These are phyloP conservation scores for Colletes collaris DNA, from an alignment of 2,888 invertebrate species.

Conservation along the genomic window DNA sequence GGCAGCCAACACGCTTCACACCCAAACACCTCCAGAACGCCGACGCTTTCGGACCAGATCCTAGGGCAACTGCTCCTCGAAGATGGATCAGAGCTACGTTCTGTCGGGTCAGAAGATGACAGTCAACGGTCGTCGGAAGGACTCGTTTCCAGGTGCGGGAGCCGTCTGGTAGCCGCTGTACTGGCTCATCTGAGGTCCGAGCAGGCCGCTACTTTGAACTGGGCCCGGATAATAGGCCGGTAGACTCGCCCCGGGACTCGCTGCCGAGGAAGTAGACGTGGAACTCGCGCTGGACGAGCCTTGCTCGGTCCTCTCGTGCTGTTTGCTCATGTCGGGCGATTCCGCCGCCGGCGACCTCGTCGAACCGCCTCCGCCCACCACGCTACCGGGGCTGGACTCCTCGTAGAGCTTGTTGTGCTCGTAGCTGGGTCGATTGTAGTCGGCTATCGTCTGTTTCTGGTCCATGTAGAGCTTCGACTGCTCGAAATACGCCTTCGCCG, in stretches of 20 bases:
- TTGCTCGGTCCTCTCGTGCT: slow-evolving; percentile 74
- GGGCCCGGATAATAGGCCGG: slow-evolving; percentile 82
- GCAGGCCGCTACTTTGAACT: slow-evolving; percentile 78
- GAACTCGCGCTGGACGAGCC: slow-evolving; percentile 80
- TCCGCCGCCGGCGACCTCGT: slow-evolving; percentile 85
- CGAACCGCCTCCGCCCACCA: slow-evolving; percentile 83
- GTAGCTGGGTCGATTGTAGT: slow-evolving; percentile 88
- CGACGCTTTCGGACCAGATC: slow-evolving; percentile 1
- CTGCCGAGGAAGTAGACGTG: slow-evolving; percentile 86
- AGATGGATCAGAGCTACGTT: slow-evolving; percentile 77
- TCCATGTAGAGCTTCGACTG: slow-evolving; percentile 90
- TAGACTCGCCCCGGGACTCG: slow-evolving; percentile 83
- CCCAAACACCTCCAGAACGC: slow-evolving; percentile 5
- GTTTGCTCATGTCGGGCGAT: slow-evolving; percentile 81
- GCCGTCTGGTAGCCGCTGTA: slow-evolving; percentile 86
- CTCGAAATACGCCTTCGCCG: slow-evolving; percentile 89
- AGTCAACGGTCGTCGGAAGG: slow-evolving; percentile 89
- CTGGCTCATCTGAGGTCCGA: slow-evolving; percentile 88
- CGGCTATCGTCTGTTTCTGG: slow-evolving; percentile 84
- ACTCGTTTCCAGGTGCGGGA: slow-evolving; percentile 86
- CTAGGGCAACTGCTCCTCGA: slow-evolving; percentile 60
- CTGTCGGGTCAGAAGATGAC: slow-evolving; percentile 93
- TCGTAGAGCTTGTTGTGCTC: slow-evolving; percentile 86
- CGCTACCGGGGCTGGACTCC: slow-evolving; percentile 84
- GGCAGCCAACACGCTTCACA: background rate